Conservation (phyloP, 2,113 vertebrate genomes). For the Grammomys surdaster region DNA sequence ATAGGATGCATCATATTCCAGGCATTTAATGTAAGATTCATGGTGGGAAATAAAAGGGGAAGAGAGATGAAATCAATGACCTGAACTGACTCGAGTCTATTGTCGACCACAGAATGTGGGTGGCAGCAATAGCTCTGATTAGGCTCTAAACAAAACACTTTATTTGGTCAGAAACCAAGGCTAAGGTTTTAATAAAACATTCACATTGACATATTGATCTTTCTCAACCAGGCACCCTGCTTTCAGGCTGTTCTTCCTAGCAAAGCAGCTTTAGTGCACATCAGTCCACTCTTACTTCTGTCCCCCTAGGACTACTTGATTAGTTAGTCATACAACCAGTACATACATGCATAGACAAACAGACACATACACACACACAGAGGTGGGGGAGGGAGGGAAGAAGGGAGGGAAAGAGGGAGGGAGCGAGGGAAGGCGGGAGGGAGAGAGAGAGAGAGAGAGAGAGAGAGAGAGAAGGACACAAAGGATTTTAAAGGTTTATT, state of each 20-base stretch:
- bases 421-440: neutral
- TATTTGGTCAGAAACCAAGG: slow-evolving; percentile 19
- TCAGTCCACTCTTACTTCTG: neutral
- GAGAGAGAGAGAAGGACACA: neutral
- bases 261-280: slow-evolving; percentile 7
- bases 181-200: slow-evolving; percentile 59
- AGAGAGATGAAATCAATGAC: slow-evolving; percentile 40
- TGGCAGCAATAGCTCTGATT: slow-evolving; percentile 39
- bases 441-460: neutral
- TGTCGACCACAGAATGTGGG: neutral
- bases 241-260: slow-evolving; percentile 35
- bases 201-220: slow-evolving; percentile 39
- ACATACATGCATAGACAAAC: neutral
- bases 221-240: slow-evolving; percentile 29
- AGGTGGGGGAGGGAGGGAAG: too few species aligned
- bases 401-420: too few species aligned
- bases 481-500: neutral
- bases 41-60: neutral
- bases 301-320: slow-evolving; percentile 13
- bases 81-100: neutral
- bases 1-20: neutral
- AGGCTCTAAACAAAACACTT: slow-evolving; percentile 36
- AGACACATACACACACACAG: neutral
- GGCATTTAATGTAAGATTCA: slow-evolving; percentile 43
- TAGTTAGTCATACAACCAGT: neutral